Evolutionary conservation across 2,113 vertebrate genomes (phyloP).

Genomic region (Chloebia gouldiae): DNA sequence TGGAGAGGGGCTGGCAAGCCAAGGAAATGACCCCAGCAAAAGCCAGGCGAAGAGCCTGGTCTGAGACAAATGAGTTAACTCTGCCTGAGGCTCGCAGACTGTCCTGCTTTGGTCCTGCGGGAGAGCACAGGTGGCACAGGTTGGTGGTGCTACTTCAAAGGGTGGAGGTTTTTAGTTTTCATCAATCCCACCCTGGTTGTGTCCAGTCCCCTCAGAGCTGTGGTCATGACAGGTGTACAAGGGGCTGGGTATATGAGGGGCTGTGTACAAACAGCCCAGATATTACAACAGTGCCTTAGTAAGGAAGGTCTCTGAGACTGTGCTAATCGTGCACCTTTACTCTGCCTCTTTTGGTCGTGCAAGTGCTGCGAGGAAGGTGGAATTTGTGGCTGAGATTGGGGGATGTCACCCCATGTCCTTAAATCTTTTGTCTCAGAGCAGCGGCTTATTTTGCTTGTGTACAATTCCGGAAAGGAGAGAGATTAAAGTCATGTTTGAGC

Average conservation of each 20-base stretch:
- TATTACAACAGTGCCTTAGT: accelerated
- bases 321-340: background rate
- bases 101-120: accelerated
- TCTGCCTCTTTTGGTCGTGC: background rate
- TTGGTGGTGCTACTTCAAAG: background rate
- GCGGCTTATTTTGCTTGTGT: background rate
- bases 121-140: no score
- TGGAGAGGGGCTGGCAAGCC: background rate
- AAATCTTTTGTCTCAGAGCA: background rate
- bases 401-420: background rate
- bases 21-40: background rate
- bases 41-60: accelerated
- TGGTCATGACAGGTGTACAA: accelerated
- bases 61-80: accelerated
- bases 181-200: background rate
- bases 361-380: background rate
- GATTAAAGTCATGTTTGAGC: background rate
- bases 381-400: background rate
- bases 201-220: background rate
- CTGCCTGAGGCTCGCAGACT: background rate
- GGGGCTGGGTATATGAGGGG: no score
- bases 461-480: background rate
- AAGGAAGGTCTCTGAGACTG: background rate
- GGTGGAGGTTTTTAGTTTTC: background rate
- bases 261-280: background rate